Percentiles rank a stretch among this genome's conserved stretches.
phyloP scores from a whole-genome alignment of 1,140 invertebrate genomes.

The Penaeus japonicus region DNA sequence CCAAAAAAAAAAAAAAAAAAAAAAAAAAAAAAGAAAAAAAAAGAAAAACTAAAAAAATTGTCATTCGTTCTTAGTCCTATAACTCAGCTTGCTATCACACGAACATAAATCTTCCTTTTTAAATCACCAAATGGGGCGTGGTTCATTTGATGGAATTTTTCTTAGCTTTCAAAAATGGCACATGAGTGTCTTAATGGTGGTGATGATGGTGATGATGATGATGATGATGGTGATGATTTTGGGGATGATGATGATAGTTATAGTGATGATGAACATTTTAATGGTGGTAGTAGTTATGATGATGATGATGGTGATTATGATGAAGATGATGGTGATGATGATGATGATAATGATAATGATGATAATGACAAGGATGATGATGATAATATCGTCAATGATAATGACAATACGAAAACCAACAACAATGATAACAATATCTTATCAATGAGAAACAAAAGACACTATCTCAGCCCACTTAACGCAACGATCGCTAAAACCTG shows the following conservation, averaged over 20 bases:
- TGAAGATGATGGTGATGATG: background rate
- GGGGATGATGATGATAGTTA: background rate
- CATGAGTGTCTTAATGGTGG: background rate
- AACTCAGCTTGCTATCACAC: too few relatives aligned
- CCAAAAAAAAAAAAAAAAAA: too few relatives aligned
- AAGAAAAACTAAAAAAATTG: too few relatives aligned
- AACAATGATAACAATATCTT: background rate
- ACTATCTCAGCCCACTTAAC: background rate
- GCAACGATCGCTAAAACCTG: background rate
- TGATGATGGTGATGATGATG: background rate
- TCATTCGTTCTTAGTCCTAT: too few relatives aligned
- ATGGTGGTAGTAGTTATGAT: background rate
- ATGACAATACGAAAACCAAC: too few relatives aligned
- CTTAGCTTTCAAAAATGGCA: too few relatives aligned
- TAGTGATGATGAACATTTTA: background rate
- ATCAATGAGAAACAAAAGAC: background rate
- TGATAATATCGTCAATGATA: too few relatives aligned
- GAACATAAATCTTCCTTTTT: too few relatives aligned
- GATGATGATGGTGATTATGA: background rate
- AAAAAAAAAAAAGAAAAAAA: too few relatives aligned
- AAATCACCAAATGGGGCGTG: too few relatives aligned
- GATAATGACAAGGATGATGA: background rate
- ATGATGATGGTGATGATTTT: background rate
- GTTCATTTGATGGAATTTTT: too few relatives aligned
- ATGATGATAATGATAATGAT: background rate